phyloP scores from a whole-genome alignment of 2,888 invertebrate species.

The Xylota sylvarum region DNA sequence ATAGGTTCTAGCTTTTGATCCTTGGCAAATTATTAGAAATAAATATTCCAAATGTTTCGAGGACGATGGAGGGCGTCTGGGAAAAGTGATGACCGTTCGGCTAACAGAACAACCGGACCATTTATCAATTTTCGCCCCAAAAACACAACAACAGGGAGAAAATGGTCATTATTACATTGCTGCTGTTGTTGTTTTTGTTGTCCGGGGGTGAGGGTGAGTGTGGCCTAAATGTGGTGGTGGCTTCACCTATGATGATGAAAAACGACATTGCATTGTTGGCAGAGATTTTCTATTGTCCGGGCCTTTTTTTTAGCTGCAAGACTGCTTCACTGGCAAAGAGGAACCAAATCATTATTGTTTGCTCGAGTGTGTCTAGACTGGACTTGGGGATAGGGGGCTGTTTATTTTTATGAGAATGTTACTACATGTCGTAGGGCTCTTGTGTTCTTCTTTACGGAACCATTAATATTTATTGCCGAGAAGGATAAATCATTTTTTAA shows the following conservation, averaged over 20 bases:
- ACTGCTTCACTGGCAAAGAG: constrained; percentile 27
- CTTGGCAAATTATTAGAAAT: constrained; percentile 73
- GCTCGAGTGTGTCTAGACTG: constrained; percentile 59
- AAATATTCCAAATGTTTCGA: constrained; percentile 67
- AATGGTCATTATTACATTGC: constrained; percentile 46
- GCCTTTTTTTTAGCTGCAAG: constrained; percentile 28
- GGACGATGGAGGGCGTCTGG: constrained; percentile 20
- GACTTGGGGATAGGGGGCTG: background rate
- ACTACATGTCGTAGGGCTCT: constrained; percentile 27
- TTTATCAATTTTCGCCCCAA: constrained; percentile 69
- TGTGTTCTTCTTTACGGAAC: constrained; percentile 26
- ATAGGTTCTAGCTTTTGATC: constrained; percentile 66
- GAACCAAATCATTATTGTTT: constrained; percentile 67
- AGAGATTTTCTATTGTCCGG: constrained; percentile 57
- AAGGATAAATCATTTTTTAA: constrained; percentile 74
- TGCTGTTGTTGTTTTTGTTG: constrained; percentile 25
- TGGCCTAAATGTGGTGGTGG: constrained; percentile 42
- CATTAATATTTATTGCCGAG: constrained; percentile 72
- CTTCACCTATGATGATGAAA: constrained; percentile 75
- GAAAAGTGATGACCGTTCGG: constrained; percentile 42
- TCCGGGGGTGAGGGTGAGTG: constrained; percentile 10
- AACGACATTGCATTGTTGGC: constrained; percentile 72
- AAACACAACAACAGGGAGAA: constrained; percentile 43
- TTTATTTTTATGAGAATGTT: constrained; percentile 24
- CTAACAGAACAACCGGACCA: constrained; percentile 54